Evolutionary conservation across 53 echinoderm and acorn worm genomes (phyloP), one percentile per base, ranked within the genome.

Genomic region (Stichopus horrens): DNA sequence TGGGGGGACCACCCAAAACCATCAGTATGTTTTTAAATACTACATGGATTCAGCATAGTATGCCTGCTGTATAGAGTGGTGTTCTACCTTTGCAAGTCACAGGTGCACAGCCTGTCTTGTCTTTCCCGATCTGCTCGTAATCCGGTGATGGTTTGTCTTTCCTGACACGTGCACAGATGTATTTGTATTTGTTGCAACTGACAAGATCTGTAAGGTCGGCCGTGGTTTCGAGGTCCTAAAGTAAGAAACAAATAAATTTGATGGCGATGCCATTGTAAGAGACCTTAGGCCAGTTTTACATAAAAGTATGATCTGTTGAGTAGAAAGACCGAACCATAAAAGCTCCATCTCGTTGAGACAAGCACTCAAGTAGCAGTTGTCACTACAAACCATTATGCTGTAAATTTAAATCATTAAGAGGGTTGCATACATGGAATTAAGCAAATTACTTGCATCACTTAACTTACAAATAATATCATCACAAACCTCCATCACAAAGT

Each of bases 401-500:
- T 37, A 37, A 37, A 37, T 37, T 37, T 37, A 37, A 37, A 37
- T 37, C 37, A 37, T 37, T 37, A 37, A 37, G 37, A 37, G 37
- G 37, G 37, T 37, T 37, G 37, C 37, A 37, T 37, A 37, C 37
- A 37, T 37, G 37, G 37, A 37, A 37, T 37, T 37, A 1, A 37
- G 0, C 37, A 37, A 37, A 37, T 37, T 2, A 37, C 37, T 37
- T 37, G 37, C 2, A 37, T 37, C 37, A 37, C 37, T 37, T 1
- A 37, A 37, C 37, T 37, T 37, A 37, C 37, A 37, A 37, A 37
- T 2, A 37, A 37, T 37, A 37, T 37, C 37, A 16, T 63, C 63
- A 63, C 63, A 63, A 58, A 83, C 83, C 83, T 83, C 83, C 83
- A 83, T 83, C 23, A 83, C 83, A 83, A 83, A 83, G 59, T 83